Base-by-base conservation (phyloP, 37 sponge, comb jelly and placozoan genomes). In the Chondrilla cf. caribensis region DNA sequence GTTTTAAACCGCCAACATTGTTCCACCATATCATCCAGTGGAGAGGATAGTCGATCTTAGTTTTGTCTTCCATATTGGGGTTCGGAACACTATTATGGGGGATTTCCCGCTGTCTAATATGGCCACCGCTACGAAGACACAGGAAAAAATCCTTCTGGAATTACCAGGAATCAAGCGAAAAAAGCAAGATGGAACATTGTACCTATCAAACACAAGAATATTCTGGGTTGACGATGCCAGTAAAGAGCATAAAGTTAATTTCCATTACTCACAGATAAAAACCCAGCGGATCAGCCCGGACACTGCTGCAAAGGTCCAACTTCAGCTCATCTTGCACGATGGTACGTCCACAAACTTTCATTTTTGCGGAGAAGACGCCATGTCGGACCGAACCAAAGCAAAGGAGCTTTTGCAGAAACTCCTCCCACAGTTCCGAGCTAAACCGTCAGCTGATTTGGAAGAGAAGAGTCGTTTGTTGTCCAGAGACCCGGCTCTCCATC, bases 221-320 rank as follows among this genome's bases (percentile, higher is more conserved):
- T 94, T 86, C 38, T 95, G 96, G 96, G 66, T 71, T 43, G 88
- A 79, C 3, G 83, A 87, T 14, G 59, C 62, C 0, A 88, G 84
- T 54, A 58, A 68, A 19, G 66, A 87, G 78, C 80, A 85, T 55
- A 79, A 82, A 62, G 71, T 90, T 35, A 81, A 83, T 28, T 40
- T 75, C 58, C 86, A 59, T 11, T 95, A 85, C 25, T 41, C 70
- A 4, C 76, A 84, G 58, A 87, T 95, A 35, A 90, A 90, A 81
- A 85, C 91, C 86, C 96, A 95, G 38, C 55, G 82, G 26, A 84
- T 95, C 51, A 95, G 96, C 79, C 70, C 95, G 26, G 96, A 95
- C 73, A 32, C 39, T 35, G 87, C 85, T n/a, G 73, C 84, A 28
- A 95, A 90, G 66, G 86, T 95, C 1, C 96, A 95, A 76, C 77